Conservation (phyloP, 2,888 invertebrate genomes). For the Prenolepis imparis region DNA sequence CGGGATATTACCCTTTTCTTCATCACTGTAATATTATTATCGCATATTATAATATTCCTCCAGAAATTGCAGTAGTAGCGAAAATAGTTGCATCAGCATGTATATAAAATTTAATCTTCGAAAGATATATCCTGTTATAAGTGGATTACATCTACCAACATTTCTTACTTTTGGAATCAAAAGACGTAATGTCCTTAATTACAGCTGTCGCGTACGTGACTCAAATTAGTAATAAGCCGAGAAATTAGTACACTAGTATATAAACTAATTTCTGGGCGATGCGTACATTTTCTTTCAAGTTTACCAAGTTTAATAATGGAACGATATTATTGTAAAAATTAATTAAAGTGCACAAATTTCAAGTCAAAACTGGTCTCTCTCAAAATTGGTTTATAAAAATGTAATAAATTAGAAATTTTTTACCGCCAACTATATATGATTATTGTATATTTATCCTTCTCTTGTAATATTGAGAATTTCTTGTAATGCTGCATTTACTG, state of each 20-base stretch:
- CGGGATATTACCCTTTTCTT: background rate
- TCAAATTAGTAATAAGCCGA: background rate
- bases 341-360: background rate
- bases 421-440: background rate
- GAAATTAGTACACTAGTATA: background rate
- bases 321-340: background rate
- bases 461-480: too few relatives aligned
- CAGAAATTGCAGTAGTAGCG: background rate
- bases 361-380: background rate
- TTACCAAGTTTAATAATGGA: background rate
- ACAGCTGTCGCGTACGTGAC: background rate
- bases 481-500: background rate
- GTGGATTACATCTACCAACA: background rate
- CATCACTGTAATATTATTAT: background rate
- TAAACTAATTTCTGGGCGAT: slow-evolving; percentile 5
- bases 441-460: too few relatives aligned
- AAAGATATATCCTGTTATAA: background rate
- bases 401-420: background rate
- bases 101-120: background rate
- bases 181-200: slow-evolving; percentile 13
- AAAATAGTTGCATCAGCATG: background rate
- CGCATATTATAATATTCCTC: slow-evolving; percentile 2
- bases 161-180: background rate
- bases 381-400: background rate
- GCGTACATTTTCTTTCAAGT: background rate